phyloP scores from a whole-genome alignment of 2,113 vertebrate species.

The Lasiurus borealis region DNA sequence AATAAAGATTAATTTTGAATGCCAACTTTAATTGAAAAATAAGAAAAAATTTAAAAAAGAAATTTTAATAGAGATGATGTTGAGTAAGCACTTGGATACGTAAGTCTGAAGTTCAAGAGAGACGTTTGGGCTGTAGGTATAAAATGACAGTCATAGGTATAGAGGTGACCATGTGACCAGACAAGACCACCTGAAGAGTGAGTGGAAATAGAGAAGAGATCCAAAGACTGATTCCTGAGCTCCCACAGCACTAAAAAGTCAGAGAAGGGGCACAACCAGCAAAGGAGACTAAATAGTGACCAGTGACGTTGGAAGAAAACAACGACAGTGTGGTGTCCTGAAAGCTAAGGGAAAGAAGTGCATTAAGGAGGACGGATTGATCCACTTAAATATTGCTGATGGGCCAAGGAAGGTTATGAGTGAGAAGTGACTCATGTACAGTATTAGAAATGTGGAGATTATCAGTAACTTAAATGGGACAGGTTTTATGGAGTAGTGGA shows the following conservation, averaged over 20 bases:
- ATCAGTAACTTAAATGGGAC: neutral
- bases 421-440: neutral
- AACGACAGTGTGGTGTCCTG: neutral
- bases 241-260: neutral
- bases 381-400: neutral
- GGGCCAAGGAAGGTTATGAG: neutral
- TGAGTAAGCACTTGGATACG: neutral
- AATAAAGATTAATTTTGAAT: neutral
- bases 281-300: neutral
- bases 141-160: neutral
- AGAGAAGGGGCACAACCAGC: neutral
- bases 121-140: neutral
- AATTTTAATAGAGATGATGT: neutral
- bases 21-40: neutral
- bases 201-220: neutral
- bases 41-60: neutral
- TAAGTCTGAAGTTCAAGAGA: neutral
- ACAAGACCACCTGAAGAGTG: neutral
- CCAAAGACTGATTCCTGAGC: neutral
- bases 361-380: neutral
- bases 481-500: neutral
- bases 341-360: neutral
- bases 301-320: neutral
- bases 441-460: neutral
- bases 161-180: neutral